Percentiles rank a stretch among this genome's conserved stretches.
phyloP scores from a whole-genome alignment of 2,113 vertebrate genomes.

The Oreochromis spilurus region DNA sequence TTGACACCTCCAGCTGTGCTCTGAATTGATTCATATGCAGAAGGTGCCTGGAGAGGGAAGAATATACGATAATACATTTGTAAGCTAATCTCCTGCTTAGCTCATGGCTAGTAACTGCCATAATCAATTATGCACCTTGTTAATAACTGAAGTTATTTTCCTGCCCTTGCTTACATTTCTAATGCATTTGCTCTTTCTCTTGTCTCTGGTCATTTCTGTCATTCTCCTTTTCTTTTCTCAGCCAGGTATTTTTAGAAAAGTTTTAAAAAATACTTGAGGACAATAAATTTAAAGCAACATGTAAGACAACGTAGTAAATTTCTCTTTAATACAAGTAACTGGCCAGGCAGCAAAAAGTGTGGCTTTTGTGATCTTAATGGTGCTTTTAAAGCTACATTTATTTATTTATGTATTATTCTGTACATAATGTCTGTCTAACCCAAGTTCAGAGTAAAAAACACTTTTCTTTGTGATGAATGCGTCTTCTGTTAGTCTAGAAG shows the following conservation, averaged over 20 bases:
- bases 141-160: constrained; percentile 35
- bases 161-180: constrained; percentile 18
- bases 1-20: constrained; percentile 31
- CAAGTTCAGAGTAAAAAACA: background rate
- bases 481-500: background rate
- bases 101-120: constrained; percentile 31
- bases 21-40: constrained; percentile 36
- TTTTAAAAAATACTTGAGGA: background rate
- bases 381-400: background rate
- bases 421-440: background rate
- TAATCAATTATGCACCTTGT: constrained; percentile 41
- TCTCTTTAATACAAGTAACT: background rate
- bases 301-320: background rate
- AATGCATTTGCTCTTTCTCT: background rate
- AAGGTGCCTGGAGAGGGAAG: constrained; percentile 5
- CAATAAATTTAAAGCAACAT: background rate
- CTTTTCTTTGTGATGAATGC: background rate
- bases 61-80: constrained; percentile 30
- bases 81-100: constrained; percentile 45
- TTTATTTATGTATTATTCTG: background rate
- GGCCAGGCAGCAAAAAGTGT: background rate
- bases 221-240: background rate
- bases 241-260: background rate
- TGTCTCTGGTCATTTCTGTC: background rate
- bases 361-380: background rate